Base-by-base conservation (phyloP, 2,797 vertebrate genomes). In the Remorina albescens region DNA sequence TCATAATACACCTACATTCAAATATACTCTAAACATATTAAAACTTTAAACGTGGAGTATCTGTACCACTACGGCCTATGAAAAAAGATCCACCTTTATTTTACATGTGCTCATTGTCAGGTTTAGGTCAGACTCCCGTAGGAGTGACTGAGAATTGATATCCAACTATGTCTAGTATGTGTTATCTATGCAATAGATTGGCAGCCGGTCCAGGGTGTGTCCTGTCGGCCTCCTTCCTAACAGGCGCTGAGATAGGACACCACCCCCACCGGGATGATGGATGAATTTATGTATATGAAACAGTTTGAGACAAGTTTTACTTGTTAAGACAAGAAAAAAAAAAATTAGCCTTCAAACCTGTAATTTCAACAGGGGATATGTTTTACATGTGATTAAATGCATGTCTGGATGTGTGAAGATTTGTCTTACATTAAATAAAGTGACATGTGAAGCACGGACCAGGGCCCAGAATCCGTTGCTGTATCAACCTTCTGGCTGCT, bases 401-500 rank as follows among this genome's bases (percentile, higher is more conserved):
- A 64, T 71, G 58, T 44, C 63, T 68, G 62, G 47, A 46, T 50
- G 46, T 56, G 63, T 63, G 61, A 60, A 75, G 25, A 5, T 49
- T 50, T 50, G 32, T 36, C 4, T 11, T n/a, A 34, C 36, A 60
- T 76, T 46, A 30, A 61, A 81, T 56, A 55, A 51, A 79, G 50
- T 41, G 21, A 61, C 30, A 32, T 32, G 41, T 64, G 26, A 46
- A 53, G 32, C 26, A 49, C 23, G 28, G 30, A 64, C 42, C 28
- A 26, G 54, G 39, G 44, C 19, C 15, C 11, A 26, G 8, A 26
- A 46, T 67, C n/a, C 30, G 25, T 16, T 67, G 53, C n/a, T 59
- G 3, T n/a, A 10, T 32, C 34, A 28, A 32, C 21, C 19, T 28
- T 9, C 42, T 58, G 16, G 7, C 49, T 34, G 9, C 6, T 34